Conservation (phyloP, 1,140 invertebrate species). For the Tenebrio molitor region DNA sequence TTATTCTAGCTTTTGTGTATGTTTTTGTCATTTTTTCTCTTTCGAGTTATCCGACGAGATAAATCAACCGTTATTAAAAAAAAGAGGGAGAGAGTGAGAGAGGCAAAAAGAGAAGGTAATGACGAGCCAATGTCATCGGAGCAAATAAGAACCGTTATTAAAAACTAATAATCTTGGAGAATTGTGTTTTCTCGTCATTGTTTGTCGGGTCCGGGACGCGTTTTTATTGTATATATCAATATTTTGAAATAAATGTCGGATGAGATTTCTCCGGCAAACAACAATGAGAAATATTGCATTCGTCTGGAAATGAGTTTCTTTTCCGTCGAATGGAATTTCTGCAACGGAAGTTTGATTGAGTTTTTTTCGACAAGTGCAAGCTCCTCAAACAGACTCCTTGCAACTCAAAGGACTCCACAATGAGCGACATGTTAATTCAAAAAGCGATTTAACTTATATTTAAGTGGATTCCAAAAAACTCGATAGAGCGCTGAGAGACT, state of each 20-base stretch:
- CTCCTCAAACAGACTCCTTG: too few relatives aligned
- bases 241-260: slow-evolving; percentile 15
- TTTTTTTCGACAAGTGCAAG: too few relatives aligned
- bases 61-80: slow-evolving; percentile 25
- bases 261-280: background rate
- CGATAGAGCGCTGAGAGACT: too few relatives aligned
- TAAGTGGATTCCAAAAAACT: too few relatives aligned
- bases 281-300: background rate
- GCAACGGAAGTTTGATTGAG: too few relatives aligned
- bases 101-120: too few relatives aligned
- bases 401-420: too few relatives aligned
- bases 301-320: background rate
- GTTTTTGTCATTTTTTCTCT: slow-evolving; percentile 33
- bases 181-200: slow-evolving; percentile 5
- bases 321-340: background rate
- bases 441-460: too few relatives aligned
- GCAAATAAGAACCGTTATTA: slow-evolving; percentile 25
- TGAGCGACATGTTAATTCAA: too few relatives aligned
- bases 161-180: slow-evolving; percentile 11
- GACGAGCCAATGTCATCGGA: background rate
- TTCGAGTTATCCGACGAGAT: background rate
- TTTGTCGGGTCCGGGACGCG: too few relatives aligned
- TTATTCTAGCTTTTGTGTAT: slow-evolving; percentile 32
- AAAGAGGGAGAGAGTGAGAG: too few relatives aligned
- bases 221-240: slow-evolving; percentile 16